Percentiles rank a stretch among this genome's conserved stretches.
Conservation (phyloP, 2,888 invertebrate species). For the Eristalis pertinax region DNA sequence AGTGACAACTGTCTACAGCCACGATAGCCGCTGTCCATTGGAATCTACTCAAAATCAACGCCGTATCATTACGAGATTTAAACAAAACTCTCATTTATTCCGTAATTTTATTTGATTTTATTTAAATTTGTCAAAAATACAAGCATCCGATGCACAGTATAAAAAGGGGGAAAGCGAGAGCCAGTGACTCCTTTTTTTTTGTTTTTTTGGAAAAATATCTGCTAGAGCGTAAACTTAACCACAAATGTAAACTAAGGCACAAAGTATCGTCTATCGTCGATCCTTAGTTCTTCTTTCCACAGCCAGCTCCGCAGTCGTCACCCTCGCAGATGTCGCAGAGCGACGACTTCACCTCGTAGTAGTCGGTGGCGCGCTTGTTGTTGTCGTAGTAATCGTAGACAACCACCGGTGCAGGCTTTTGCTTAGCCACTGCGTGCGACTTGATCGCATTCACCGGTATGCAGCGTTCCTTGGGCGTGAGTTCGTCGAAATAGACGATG, state of each 20-base stretch:
- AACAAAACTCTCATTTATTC: not conserved
- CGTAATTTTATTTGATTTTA: constrained; percentile 16
- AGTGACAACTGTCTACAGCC: no score
- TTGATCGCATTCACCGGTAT: constrained; percentile 92
- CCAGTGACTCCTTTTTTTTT: not conserved
- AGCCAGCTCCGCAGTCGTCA: constrained; percentile 82
- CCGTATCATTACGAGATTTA: not conserved
- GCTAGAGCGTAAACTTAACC: constrained; percentile 42
- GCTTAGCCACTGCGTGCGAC: constrained; percentile 91
- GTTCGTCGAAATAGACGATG: constrained; percentile 88
- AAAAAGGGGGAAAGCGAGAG: constrained; percentile 23
- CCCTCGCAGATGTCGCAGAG: constrained; percentile 93
- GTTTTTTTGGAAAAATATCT: not conserved
- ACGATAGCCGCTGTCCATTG: no score
- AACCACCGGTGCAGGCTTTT: constrained; percentile 92
- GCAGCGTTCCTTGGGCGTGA: constrained; percentile 86
- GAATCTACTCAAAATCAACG: no score
- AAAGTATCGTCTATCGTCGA: constrained; percentile 21
- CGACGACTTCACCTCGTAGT: constrained; percentile 82
- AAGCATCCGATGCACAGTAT: constrained; percentile 48
- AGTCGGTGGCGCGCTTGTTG: constrained; percentile 80
- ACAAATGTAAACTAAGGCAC: constrained; percentile 54
- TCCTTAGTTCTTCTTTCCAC: constrained; percentile 73
- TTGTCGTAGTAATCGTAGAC: constrained; percentile 96
- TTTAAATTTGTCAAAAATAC: constrained; percentile 33